Evolutionary conservation across 2,113 vertebrate species (phyloP).

Genomic region (Dendrocopos noguchii): DNA sequence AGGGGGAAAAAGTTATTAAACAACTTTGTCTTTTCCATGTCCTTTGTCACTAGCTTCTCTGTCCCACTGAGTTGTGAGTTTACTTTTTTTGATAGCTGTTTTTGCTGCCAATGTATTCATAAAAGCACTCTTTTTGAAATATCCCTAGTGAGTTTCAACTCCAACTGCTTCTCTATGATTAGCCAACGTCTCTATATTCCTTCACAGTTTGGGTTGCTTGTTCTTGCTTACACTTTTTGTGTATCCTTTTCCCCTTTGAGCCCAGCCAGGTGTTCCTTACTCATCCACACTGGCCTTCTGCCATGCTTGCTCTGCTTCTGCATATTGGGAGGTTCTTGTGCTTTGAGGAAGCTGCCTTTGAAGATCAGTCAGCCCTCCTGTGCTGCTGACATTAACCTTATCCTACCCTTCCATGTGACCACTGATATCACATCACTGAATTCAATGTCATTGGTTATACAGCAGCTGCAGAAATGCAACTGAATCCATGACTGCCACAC

Average conservation of each 20-base stretch:
- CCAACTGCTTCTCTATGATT: background rate
- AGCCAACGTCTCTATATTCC: background rate
- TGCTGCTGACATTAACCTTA: background rate
- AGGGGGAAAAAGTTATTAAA: background rate
- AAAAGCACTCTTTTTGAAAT: background rate
- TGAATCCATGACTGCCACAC: background rate
- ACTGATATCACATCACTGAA: background rate
- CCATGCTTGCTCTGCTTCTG: background rate
- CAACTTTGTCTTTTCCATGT: background rate
- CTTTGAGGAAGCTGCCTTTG: background rate
- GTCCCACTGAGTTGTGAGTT: background rate
- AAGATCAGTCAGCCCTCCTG: background rate
- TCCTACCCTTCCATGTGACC: rapidly evolving
- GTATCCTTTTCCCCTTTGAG: background rate
- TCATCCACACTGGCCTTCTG: background rate
- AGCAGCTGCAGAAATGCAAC: background rate
- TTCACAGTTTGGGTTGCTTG: background rate
- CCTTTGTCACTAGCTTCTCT: background rate
- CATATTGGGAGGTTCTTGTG: background rate
- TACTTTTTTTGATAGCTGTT: background rate
- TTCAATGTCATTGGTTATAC: background rate
- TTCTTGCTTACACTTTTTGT: background rate
- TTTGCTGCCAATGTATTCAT: background rate
- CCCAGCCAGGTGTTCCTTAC: background rate
- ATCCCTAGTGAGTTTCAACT: background rate